phyloP scores from a whole-genome alignment of 2,797 vertebrate species.

The Botia kubotai region DNA sequence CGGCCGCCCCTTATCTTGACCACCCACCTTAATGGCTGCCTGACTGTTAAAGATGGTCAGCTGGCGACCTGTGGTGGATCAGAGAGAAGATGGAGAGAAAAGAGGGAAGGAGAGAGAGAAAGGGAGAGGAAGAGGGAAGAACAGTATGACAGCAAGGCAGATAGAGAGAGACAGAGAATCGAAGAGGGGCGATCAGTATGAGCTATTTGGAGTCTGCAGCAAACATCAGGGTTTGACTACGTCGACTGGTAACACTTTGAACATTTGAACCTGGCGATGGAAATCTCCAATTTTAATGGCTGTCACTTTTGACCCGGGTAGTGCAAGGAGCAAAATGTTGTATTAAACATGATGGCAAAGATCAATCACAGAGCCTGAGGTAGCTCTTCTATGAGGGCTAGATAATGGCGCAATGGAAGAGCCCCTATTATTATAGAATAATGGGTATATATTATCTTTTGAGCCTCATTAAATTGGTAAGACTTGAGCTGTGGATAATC shows the following conservation, averaged over 20 bases:
- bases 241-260: constrained; percentile 54
- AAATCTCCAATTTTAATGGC: constrained; percentile 47
- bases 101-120: constrained; percentile 58
- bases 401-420: constrained; percentile 12
- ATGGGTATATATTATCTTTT: constrained; percentile 48
- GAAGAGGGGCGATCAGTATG: constrained; percentile 33
- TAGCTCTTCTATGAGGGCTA: constrained; percentile 22
- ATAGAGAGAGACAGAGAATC: constrained; percentile 48
- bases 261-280: constrained; percentile 52
- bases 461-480: constrained; percentile 53
- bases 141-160: constrained; percentile 40
- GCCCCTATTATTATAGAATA: constrained; percentile 51
- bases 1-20: constrained; percentile 88
- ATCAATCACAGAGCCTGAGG: constrained; percentile 48
- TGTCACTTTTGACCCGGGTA: constrained; percentile 35
- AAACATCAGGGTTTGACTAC: constrained; percentile 37
- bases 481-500: constrained; percentile 54
- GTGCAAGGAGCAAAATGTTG: constrained; percentile 39
- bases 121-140: constrained; percentile 42
- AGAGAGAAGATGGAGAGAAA: constrained; percentile 34
- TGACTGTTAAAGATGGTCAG: constrained; percentile 98
- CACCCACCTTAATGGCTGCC: constrained; percentile 93
- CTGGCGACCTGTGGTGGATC: constrained; percentile 84
- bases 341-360: constrained; percentile 53
- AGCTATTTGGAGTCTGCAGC: background rate